Evolutionary conservation across 2,888 invertebrate species (phyloP), one percentile per base, ranked within the genome.

Genomic region (Trichacis sp.): DNA sequence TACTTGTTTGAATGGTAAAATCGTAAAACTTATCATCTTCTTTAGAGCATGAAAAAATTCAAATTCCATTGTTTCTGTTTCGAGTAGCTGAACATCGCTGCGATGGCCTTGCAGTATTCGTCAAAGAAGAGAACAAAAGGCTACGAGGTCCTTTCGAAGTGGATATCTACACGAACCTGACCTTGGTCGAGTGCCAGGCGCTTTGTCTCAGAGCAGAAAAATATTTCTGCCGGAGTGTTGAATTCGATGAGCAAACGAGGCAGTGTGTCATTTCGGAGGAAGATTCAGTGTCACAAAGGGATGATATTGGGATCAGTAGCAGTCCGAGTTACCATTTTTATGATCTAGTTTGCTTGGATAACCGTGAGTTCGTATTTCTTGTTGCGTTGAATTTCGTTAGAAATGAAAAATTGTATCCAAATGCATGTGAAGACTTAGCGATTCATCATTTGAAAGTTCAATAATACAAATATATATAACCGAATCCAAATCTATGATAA

Each of bases 231-330:
- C 91, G 95, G 24, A 95, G 95, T 1, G 92, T 96, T 43, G 94
- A 95, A 80, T 95, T 93, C 78, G 95, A 96, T 77, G 94, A 94
- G 72, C 92, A 93, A 87, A 93, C 93, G 1, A 90, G 92, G 55
- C 92, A 93, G 75, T 96, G 96, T 76, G 92, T 94, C n/a, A 87
- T 96, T 40, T 95, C 94, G 0, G 95, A 95, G 84, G 96, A 96
- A 85, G 95, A 96, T 81, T 95, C 95, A 0, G 91, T 93, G 38
- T 95, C 94, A 0, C 94, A 94, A 81, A 93, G 94, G 79, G 94
- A 95, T 81, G 94, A 95, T 79, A 90, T 95, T 73, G 92, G 93
- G 47, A 91, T 92, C 30, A 93, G 93, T 82, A 93, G 91, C 74
- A 93, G 93, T 73, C 92, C 93, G 1, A 93, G 93, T 8, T 93